Conservation (phyloP, 2,797 vertebrate genomes). For the Tiaroga cobitis region DNA sequence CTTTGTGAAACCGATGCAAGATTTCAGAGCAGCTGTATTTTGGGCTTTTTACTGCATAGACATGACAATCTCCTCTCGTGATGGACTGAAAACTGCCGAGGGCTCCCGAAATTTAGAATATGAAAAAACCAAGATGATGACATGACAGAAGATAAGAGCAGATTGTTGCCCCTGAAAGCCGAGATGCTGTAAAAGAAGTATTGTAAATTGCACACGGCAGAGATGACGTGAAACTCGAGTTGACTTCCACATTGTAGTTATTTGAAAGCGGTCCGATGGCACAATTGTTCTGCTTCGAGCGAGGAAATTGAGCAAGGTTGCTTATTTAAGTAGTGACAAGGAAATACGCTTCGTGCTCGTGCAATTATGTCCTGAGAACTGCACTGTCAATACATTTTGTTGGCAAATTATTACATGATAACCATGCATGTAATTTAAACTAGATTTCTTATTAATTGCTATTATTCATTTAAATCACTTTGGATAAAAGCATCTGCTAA, state of each 20-base stretch:
- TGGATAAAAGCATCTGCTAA: no score
- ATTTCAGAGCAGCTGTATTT: not conserved
- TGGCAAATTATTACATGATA: not conserved
- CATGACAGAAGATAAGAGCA: slow-evolving; percentile 30
- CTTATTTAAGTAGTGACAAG: slow-evolving; percentile 56
- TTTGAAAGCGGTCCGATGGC: slow-evolving; percentile 52
- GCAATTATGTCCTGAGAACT: not conserved
- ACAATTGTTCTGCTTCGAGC: slow-evolving; percentile 57
- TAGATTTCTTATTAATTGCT: not conserved
- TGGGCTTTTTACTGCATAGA: not conserved
- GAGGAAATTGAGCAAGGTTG: slow-evolving; percentile 65
- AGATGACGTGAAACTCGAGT: slow-evolving; percentile 55
- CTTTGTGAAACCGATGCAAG: not conserved
- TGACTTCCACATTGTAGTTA: slow-evolving; percentile 49
- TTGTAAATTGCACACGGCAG: slow-evolving; percentile 19
- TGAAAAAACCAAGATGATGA: slow-evolving; percentile 51
- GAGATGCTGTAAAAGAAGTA: slow-evolving; percentile 18
- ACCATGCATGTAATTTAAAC: not conserved
- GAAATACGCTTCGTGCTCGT: slow-evolving; percentile 57
- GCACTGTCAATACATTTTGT: not conserved
- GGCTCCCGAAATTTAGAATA: slow-evolving; percentile 15
- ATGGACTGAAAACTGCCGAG: not conserved
- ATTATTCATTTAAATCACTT: not conserved
- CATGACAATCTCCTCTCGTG: not conserved
- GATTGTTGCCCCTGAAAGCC: slow-evolving; percentile 37